Evolutionary conservation across 2,888 invertebrate genomes (phyloP).

Genomic region (Nomada hirtipes): DNA sequence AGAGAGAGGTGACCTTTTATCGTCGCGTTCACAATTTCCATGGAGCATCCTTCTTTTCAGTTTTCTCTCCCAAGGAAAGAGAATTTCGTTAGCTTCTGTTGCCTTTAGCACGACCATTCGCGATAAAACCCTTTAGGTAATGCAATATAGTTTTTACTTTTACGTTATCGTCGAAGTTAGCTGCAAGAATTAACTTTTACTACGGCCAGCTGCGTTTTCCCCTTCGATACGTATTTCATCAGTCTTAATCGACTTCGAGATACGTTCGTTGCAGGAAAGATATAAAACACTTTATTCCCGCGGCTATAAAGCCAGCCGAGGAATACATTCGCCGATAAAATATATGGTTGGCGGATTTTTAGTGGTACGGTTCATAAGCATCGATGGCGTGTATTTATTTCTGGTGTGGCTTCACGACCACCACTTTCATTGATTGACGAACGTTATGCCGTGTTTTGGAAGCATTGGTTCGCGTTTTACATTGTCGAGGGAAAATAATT

Average conservation of each 20-base stretch:
- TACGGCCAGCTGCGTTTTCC: not conserved
- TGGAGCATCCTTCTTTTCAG: too few relatives aligned
- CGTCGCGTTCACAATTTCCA: too few relatives aligned
- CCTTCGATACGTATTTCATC: constrained; percentile 25
- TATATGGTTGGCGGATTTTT: constrained; percentile 25
- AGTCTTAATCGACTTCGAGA: constrained; percentile 15
- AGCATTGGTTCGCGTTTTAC: too few relatives aligned
- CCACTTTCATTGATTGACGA: not conserved
- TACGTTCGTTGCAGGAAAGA: not conserved
- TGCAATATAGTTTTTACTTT: constrained; percentile 10
- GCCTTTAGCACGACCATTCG: not conserved
- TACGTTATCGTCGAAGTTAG: constrained; percentile 5
- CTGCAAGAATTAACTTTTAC: constrained; percentile 29
- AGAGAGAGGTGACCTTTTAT: too few relatives aligned
- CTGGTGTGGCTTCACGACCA: not conserved
- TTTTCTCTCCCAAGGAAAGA: not conserved
- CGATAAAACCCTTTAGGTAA: not conserved
- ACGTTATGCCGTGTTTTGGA: too few relatives aligned
- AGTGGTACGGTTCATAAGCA: constrained; percentile 11
- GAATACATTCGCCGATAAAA: constrained; percentile 17
- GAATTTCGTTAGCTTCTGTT: not conserved
- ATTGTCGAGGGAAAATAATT: too few relatives aligned
- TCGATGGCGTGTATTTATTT: not conserved
- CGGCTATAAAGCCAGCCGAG: constrained; percentile 16
- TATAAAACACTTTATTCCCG: constrained; percentile 39